Percentiles rank a stretch among this genome's conserved stretches.
Evolutionary conservation across 2,888 invertebrate genomes (phyloP).

Genomic region (Willowsia nigromaculata): DNA sequence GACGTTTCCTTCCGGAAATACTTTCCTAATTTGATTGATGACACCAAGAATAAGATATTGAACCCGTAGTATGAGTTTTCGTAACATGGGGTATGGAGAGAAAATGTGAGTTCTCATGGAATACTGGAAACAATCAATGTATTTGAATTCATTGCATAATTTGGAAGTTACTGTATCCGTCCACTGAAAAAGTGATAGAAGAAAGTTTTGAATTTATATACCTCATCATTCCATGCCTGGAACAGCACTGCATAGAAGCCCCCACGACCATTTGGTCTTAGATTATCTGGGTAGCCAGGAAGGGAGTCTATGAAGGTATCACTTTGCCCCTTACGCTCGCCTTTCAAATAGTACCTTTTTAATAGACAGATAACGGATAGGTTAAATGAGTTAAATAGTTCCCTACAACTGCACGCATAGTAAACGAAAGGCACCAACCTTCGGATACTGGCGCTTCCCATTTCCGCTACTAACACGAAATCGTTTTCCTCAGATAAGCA

Average conservation of each 20-base stretch:
- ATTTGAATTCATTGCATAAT: neutral
- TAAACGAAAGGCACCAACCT: constrained; percentile 23
- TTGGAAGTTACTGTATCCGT: neutral
- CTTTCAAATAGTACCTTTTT: constrained; percentile 87
- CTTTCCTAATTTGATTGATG: neutral
- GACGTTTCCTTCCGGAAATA: constrained; percentile 9
- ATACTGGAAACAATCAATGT: neutral
- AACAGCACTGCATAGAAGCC: constrained; percentile 86
- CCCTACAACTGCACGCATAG: no score
- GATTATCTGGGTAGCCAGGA: constrained; percentile 88
- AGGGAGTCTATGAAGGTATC: constrained; percentile 91
- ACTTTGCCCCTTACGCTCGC: constrained; percentile 88
- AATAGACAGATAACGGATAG: no score
- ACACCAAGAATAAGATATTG: neutral
- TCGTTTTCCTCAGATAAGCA: constrained; percentile 89
- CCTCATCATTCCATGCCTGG: constrained; percentile 80
- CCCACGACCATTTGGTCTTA: constrained; percentile 83
- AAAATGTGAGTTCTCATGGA: constrained; percentile 33
- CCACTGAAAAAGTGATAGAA: neutral
- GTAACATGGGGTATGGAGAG: neutral
- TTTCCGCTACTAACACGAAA: constrained; percentile 90
- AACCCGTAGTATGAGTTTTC: constrained; percentile 36
- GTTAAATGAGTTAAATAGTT: no score
- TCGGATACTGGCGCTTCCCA: constrained; percentile 80
- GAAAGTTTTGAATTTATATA: neutral